Evolutionary conservation across 2,888 invertebrate genomes (phyloP), one percentile per base, ranked within the genome.

Genomic region (Pseudolycoriella hygida): DNA sequence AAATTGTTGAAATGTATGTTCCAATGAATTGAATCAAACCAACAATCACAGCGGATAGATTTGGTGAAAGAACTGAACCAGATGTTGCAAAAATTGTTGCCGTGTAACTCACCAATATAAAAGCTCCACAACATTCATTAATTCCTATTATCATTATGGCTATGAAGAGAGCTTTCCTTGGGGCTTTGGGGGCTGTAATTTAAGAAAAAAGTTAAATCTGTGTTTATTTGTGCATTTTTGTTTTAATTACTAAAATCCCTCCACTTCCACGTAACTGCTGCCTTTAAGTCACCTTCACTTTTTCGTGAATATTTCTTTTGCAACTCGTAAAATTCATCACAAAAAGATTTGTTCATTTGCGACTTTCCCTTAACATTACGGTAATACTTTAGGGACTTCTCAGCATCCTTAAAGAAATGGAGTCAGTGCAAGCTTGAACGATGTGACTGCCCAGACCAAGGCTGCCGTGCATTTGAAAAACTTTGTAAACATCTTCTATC

Each of bases 321-420:
- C 17, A 17, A 17, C 5, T 18, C 17, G 4, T 40, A 5, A 17
- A 15, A 17, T 42, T 42, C 19, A 20, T 20, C 14, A 4, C 25
- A 11, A 3, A 42, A 20, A 3, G 42, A 3, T 8, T 42, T 20
- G 11, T 4, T 20, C 39, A n/a, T 42, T 12, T 19, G 38, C 38
- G 8, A 37, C 32, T 17, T 54, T 49, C 25, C 8, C 8, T 25
- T 25, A 5, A 59, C 53, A 42, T 61, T 60, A 30, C 62, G 57
- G 47, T 58, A 65, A 41, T 57, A 66, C 2, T 59, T 52, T 25
- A 62, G 44, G 0, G 64, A 53, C 4, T 53, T 50, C 47, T 64
- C 62, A 1, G 66, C 64, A 51, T 57, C 57, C 53, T 58, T 4
- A 34, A 34, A 5, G 12, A 14, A 14, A 34, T 34, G 15, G 4